Evolutionary conservation across 2,888 invertebrate species (phyloP).

Genomic region (Atherix ibis): DNA sequence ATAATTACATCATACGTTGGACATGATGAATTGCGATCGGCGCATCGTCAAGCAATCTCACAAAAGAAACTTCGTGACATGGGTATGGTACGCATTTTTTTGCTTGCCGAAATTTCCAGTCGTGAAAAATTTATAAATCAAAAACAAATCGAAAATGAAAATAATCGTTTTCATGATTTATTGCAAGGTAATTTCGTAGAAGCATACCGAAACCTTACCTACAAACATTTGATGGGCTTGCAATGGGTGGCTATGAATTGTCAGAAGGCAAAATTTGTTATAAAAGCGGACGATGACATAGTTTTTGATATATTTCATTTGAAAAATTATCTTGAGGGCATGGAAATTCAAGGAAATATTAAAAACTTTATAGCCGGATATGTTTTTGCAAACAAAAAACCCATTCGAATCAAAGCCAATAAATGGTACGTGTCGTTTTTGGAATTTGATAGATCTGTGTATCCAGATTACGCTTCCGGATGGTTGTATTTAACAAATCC

Average conservation of each 20-base stretch:
- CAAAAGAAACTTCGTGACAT: conserved; percentile 38
- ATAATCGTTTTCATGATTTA: conserved; percentile 46
- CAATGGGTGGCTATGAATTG: conserved; percentile 56
- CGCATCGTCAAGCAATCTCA: conserved; percentile 51
- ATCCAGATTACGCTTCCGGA: conserved; percentile 66
- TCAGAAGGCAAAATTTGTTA: conserved; percentile 41
- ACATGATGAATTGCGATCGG: conserved; percentile 50
- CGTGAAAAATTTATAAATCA: conserved; percentile 39
- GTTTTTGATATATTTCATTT: conserved; percentile 51
- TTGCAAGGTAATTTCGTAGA: conserved; percentile 63
- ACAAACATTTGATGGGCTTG: conserved; percentile 68
- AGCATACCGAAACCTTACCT: conserved; percentile 64
- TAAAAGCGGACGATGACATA: conserved; percentile 74
- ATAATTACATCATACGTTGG: conserved; percentile 65
- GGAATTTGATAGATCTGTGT: conserved; percentile 44
- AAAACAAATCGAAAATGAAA: conserved; percentile 44
- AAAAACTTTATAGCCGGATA: conserved; percentile 45
- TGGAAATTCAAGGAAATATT: conserved; percentile 23
- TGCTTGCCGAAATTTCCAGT: conserved; percentile 44
- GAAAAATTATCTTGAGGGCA: conserved; percentile 30
- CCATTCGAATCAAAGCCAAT: conserved; percentile 48
- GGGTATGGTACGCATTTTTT: conserved; percentile 48
- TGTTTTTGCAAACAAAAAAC: conserved; percentile 44
- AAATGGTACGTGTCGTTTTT: conserved; percentile 64
- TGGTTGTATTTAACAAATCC: conserved; percentile 70